Conservation (phyloP, 2,888 invertebrate species). For the Caenorhabditis sp. region DNA sequence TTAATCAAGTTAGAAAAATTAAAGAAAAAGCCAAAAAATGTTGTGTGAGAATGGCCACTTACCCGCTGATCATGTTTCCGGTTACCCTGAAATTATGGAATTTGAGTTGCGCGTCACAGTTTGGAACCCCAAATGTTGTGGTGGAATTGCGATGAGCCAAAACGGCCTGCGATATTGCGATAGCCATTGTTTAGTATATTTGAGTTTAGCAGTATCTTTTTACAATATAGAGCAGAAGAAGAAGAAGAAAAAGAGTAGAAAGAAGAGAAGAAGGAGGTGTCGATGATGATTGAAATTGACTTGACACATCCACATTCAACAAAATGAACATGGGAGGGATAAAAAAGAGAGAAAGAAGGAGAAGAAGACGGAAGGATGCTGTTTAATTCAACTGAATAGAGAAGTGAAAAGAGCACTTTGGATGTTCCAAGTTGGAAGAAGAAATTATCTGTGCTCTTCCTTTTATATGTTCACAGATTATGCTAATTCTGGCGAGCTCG, state of each 20-base stretch:
- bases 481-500: too few species aligned
- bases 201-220: conserved; percentile 1
- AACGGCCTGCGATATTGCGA: conserved; percentile 61
- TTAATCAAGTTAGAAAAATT: neutral
- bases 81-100: conserved; percentile 67
- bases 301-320: conserved; percentile 37
- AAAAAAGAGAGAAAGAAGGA: conserved; percentile 3
- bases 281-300: conserved; percentile 40
- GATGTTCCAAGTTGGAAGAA: too few species aligned
- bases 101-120: conserved; percentile 40
- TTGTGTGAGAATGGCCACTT: conserved; percentile 31
- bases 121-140: conserved; percentile 43
- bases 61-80: conserved; percentile 71
- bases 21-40: neutral
- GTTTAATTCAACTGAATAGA: neutral
- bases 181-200: conserved; percentile 44
- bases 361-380: conserved; percentile 14
- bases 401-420: too few species aligned
- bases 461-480: too few species aligned
- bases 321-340: conserved; percentile 8
- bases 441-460: too few species aligned
- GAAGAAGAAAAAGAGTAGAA: neutral
- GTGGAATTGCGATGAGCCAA: conserved; percentile 51
- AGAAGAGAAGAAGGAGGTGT: conserved; percentile 20
- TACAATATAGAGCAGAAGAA: conserved; percentile 7